Evolutionary conservation across 2,113 vertebrate genomes (phyloP).

Genomic region (Bos taurus): ARS-UCD2.0 NC_037331.1:119556001-119556500

Average conservation of each 20-base stretch:
- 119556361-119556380: background rate
- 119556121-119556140: background rate
- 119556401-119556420: background rate
- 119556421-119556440: background rate
- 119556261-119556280: too few species aligned
- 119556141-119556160: background rate
- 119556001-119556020: background rate
- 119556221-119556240: background rate
- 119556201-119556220: background rate
- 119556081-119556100: background rate
- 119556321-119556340: background rate
- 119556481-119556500: background rate
- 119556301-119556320: background rate
- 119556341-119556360: background rate
- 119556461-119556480: background rate
- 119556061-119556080: background rate
- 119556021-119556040: background rate
- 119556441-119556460: background rate
- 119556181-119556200: background rate
- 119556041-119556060: background rate
- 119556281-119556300: background rate
- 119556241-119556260: background rate
- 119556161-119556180: background rate
- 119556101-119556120: background rate
- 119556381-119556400: background rate